Conservation (phyloP, 2,888 invertebrate species). For the Dioctria rufipes region DNA sequence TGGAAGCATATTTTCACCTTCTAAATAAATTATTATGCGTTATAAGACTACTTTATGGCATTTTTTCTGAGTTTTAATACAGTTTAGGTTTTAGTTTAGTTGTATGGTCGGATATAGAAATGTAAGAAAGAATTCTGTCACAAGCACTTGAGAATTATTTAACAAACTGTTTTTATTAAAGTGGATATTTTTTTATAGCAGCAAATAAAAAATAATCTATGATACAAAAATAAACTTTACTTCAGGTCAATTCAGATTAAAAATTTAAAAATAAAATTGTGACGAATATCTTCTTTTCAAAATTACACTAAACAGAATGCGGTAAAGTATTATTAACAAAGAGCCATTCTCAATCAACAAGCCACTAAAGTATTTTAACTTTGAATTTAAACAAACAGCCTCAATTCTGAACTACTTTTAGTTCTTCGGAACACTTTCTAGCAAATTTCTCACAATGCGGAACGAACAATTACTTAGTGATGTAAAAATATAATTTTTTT, state of each 20-base stretch:
- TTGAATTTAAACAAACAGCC: constrained; percentile 36
- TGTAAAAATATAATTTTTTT: neutral
- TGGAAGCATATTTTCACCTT: constrained; percentile 35
- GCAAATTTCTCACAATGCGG: neutral
- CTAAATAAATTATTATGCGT: constrained; percentile 30
- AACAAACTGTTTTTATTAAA: neutral
- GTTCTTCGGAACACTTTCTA: constrained; percentile 30
- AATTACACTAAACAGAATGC: neutral
- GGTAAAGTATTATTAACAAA: neutral
- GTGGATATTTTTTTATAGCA: neutral
- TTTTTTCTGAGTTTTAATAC: constrained; percentile 31
- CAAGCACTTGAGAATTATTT: constrained; percentile 5
- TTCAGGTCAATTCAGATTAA: too few species aligned
- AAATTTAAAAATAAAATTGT: too few species aligned
- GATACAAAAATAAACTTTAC: neutral
- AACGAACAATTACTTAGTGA: neutral
- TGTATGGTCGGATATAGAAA: constrained; percentile 13
- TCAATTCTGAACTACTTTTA: neutral
- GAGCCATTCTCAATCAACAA: constrained; percentile 12
- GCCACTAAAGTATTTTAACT: constrained; percentile 27
- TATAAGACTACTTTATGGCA: constrained; percentile 43
- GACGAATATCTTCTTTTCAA: too few species aligned
- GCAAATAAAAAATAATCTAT: neutral
- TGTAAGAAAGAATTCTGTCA: constrained; percentile 31
- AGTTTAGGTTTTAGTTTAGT: constrained; percentile 4